These are phyloP conservation scores for Lasioglossum oenotherae DNA, from an alignment of 2,888 invertebrate genomes.

Conservation along the genomic window DNA sequence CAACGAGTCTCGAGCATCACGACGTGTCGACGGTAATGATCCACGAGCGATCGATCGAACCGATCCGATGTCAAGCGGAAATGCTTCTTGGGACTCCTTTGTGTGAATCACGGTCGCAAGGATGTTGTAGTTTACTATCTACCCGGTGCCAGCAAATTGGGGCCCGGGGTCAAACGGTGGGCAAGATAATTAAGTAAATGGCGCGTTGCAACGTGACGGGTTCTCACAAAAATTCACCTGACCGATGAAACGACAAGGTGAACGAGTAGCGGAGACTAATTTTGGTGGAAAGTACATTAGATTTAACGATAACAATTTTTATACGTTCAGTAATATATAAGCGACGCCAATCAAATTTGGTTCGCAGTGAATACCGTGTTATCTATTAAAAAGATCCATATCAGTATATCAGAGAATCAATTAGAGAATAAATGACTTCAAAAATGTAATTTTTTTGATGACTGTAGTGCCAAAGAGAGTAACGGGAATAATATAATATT, in stretches of 20 bases:
- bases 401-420: too few species aligned
- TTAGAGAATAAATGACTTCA: too few species aligned
- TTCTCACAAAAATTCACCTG: background rate
- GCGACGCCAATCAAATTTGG: too few species aligned
- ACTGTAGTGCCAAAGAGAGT: background rate
- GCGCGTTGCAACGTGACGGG: constrained; percentile 1
- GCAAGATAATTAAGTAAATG: constrained; percentile 45
- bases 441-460: background rate
- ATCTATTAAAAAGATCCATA: too few species aligned
- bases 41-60: constrained; percentile 66
- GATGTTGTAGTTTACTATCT: constrained; percentile 42
- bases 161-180: constrained; percentile 15
- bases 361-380: too few species aligned
- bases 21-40: constrained; percentile 70
- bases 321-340: too few species aligned
- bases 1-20: constrained; percentile 61
- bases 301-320: background rate
- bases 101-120: constrained; percentile 52
- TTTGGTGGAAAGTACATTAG: background rate
- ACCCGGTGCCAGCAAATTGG: constrained; percentile 49
- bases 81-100: constrained; percentile 64
- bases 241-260: background rate
- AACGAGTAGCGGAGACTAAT: background rate
- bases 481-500: background rate
- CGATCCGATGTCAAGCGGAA: constrained; percentile 63